These are phyloP conservation scores for Phthorimaea operculella DNA, from an alignment of 1,140 invertebrate species.

Conservation along the genomic window DNA sequence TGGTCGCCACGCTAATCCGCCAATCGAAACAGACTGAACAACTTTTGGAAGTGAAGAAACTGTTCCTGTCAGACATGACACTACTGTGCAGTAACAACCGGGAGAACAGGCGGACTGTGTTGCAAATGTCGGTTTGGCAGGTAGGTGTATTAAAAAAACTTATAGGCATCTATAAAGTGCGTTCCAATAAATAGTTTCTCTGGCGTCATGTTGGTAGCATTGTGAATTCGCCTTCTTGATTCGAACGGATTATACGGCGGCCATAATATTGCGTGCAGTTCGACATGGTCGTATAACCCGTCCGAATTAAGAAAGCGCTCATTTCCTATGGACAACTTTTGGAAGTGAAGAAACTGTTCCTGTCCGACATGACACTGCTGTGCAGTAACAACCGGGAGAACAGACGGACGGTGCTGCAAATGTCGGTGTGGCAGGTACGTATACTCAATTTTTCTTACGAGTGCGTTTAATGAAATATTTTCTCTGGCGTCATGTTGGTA, in stretches of 20 bases:
- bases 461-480: too few species aligned
- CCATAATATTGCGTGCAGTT: too few species aligned
- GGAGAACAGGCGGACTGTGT: constrained; percentile 95
- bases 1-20: constrained; percentile 95
- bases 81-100: constrained; percentile 96
- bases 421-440: constrained; percentile 96
- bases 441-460: not conserved
- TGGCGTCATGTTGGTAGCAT: too few species aligned
- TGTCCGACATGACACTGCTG: constrained; percentile 96
- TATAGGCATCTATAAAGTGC: too few species aligned
- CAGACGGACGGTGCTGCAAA: constrained; percentile 95
- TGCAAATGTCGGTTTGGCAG: constrained; percentile 99
- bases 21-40: constrained; percentile 95
- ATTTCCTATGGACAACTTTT: constrained; percentile 87
- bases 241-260: too few species aligned
- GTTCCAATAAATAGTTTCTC: too few species aligned
- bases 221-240: too few species aligned
- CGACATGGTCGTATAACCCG: too few species aligned
- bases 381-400: constrained; percentile 99
- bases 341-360: constrained; percentile 95
- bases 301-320: too few species aligned
- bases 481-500: too few species aligned
- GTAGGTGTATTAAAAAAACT: constrained; percentile 8
- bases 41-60: constrained; percentile 92
- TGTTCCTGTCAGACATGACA: constrained; percentile 98